Base-by-base conservation (phyloP, 2,888 invertebrate species). In the Papilio protenor region DNA sequence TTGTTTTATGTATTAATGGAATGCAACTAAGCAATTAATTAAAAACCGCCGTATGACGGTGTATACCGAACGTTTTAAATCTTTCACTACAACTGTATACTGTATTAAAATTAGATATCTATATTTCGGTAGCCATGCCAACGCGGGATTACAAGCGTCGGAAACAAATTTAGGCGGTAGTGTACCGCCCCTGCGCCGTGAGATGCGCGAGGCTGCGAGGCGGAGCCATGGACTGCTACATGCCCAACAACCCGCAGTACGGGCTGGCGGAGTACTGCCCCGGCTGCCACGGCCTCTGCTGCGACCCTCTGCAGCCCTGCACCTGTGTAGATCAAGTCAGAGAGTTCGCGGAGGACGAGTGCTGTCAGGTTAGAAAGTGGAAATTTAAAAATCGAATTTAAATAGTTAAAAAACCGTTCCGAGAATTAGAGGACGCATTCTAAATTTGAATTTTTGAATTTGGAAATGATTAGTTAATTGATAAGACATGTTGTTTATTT, bases 181-280 rank as follows among this genome's bases (percentile, higher is more conserved):
- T 16, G 74, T 71, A 73, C 89, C 91, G 90, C 91, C 92, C 90
- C 85, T 89, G 90, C 89, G 90, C 89, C 83, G 83, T 86, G 83
- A 87, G 81, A 85, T 91, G 90, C 89, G 91, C 92, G 89, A 84
- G 81, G 81, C 82, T 81, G 82, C 83, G 85, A 87, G 91, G 90
- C 91, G 90, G 91, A 88, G 93, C 90, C 83, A 95, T 96, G 95
- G 96, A 95, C 85, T 96, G 95, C 91, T 96, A 96, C 91, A 93
- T 96, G 83, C 96, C 96, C 78, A 96, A 96, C 95, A 96, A 96
- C 91, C 96, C 96, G 84, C 96, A 96, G 95, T 96, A 95, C 91
- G 96, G 96, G 87, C 89, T 95, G 85, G 89, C 86, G 85, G 90
- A 90, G 87, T 90, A 88, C 86, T 89, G 89, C 87, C 85, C 86